Base-by-base conservation (phyloP, 37 sponge, comb jelly and placozoan genomes). In the Halisarca cf. caerulea region DNA sequence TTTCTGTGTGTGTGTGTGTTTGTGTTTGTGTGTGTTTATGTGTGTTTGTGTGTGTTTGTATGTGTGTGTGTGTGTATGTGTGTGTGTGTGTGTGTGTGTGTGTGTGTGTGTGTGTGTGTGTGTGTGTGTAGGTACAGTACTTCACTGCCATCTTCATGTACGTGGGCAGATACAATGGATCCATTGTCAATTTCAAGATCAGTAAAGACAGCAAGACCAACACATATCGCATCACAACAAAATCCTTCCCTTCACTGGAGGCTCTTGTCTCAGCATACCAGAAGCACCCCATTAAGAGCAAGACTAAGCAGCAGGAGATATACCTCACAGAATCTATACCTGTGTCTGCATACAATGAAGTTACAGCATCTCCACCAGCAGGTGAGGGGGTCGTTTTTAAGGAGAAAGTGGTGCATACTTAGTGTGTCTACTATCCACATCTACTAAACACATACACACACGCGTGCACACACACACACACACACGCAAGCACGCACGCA, bases 171-270 rank as follows among this genome's bases (percentile, higher is more conserved):
- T 78, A 85, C 55, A 32, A 57, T 8, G 85, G 84, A 0, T 40
- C 80, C 20, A 66, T 87, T 33, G n/a, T 87, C 54, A 91, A 91
- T 40, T 91, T 91, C 79, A 91, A 89, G 72, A 86, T 92, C 47
- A 86, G 77, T 77, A 44, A 3, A 55, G 78, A 92, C 42, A 23
- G 2, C 21, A 21, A 21, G 25, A 68, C 55, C 11, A 55, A 61
- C 40, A 32, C 84, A 40, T 84, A 72, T 71, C 83, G 51, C 66
- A 78, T 88, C 34, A 69, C 75, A 32, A 82, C 43, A n/a, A 66
- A 69, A 30, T 69, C 75, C 9, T 92, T 79, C 59, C n/a, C 59
- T 0, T 73, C 35, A 0, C 32, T 89, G 0, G 58, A 45, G 38
- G 89, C 38, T 25, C 64, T 92, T 64, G 37, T 92, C 17, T 59